Evolutionary conservation across 1,140 invertebrate species (phyloP).

Genomic region (Gonioctena quinquepunctata): DNA sequence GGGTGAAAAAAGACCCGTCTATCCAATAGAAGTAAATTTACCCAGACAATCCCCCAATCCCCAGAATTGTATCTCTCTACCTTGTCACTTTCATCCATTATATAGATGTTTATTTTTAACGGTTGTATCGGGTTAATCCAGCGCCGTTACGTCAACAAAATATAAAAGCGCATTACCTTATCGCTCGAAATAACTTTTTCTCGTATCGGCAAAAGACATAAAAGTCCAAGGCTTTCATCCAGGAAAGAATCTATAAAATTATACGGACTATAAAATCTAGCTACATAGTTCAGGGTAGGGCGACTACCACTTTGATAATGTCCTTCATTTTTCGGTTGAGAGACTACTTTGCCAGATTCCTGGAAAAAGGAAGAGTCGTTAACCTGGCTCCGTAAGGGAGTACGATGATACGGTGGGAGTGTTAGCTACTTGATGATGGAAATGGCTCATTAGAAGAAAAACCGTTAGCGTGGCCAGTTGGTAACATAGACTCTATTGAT

Average conservation of each 20-base stretch:
- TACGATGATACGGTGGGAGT: too few species aligned
- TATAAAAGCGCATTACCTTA: not conserved
- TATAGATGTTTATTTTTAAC: not conserved
- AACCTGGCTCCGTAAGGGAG: too few species aligned
- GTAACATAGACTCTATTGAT: too few species aligned
- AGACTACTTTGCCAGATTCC: not conserved
- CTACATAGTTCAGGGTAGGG: not conserved
- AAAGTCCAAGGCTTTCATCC: not conserved
- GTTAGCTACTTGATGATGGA: too few species aligned
- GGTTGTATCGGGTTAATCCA: not conserved
- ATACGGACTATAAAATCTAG: slow-evolving; percentile 6
- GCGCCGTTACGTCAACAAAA: not conserved
- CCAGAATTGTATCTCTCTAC: not conserved
- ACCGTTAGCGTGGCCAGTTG: too few species aligned
- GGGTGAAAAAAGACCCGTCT: too few species aligned
- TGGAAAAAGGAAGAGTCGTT: not conserved
- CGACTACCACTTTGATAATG: not conserved
- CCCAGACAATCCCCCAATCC: too few species aligned
- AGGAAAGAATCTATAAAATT: slow-evolving; percentile 5
- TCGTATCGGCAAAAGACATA: slow-evolving; percentile 1
- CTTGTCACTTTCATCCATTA: not conserved
- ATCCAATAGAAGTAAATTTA: too few species aligned
- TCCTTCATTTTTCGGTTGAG: not conserved
- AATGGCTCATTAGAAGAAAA: too few species aligned
- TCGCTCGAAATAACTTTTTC: not conserved